A percentile compares a stretch with the other conserved stretches of the same genome.
phyloP scores from a whole-genome alignment of 2,113 vertebrate genomes.

The Bostrychus sinensis region DNA sequence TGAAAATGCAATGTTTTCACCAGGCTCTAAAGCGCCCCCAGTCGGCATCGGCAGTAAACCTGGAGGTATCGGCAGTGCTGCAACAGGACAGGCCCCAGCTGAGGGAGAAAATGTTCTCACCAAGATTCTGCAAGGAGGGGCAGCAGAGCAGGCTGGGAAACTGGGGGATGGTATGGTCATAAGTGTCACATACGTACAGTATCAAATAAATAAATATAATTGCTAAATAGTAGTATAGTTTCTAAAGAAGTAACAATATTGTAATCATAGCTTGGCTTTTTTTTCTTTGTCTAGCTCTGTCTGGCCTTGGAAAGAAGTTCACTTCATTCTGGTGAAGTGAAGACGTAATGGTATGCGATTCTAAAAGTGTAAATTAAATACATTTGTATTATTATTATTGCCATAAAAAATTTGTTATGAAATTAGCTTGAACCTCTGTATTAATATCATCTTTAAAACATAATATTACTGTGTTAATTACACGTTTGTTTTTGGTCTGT shows the following conservation, averaged over 20 bases:
- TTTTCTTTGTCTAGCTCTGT: conserved; percentile 82
- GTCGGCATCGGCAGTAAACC: conserved; percentile 82
- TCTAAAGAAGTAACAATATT: background rate
- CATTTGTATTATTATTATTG: too few species aligned
- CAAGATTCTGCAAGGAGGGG: conserved; percentile 94
- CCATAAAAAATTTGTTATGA: too few species aligned
- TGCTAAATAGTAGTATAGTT: too few species aligned
- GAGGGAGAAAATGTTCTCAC: conserved; percentile 93
- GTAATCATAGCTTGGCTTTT: conserved; percentile 16
- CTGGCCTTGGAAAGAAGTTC: conserved; percentile 98
- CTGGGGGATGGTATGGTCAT: conserved; percentile 89
- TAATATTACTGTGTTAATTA: conserved; percentile 12
- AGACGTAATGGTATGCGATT: conserved; percentile 81
- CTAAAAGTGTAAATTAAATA: too few species aligned
- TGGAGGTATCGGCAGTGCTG: conserved; percentile 74
- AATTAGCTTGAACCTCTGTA: too few species aligned
- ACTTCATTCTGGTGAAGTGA: conserved; percentile 96
- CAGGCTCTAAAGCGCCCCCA: conserved; percentile 85
- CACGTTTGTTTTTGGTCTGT: conserved; percentile 21
- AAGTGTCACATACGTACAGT: background rate
- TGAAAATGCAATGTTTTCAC: conserved; percentile 33
- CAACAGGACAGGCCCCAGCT: conserved; percentile 77
- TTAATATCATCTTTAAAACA: too few species aligned
- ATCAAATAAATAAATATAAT: too few species aligned
- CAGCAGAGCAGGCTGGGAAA: conserved; percentile 97